phyloP scores from a whole-genome alignment of 2,888 invertebrate species.

The Oxytorus armatus region DNA sequence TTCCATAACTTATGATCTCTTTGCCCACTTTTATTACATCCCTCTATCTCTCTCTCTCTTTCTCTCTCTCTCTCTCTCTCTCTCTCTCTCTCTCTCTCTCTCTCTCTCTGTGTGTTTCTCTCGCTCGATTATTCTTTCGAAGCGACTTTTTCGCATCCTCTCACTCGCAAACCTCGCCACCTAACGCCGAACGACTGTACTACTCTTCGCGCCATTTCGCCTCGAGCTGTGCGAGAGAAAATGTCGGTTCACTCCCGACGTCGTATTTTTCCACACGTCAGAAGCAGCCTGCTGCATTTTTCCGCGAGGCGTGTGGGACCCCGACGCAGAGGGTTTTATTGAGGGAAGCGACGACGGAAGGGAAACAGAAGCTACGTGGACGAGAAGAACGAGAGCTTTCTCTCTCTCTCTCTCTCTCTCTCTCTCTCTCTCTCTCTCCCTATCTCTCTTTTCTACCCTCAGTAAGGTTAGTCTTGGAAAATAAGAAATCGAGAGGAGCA shows the following conservation, averaged over 20 bases:
- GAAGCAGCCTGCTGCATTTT: conserved; percentile 82
- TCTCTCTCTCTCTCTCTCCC: neutral
- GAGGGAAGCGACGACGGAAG: conserved; percentile 32
- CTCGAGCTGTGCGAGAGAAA: conserved; percentile 71
- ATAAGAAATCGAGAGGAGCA: neutral
- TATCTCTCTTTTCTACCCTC: conserved; percentile 27
- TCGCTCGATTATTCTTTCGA: neutral
- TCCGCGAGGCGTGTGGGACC: conserved; percentile 69
- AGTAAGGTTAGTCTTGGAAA: neutral
- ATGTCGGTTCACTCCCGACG: conserved; percentile 67
- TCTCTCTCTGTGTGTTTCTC: conserved; percentile 15
- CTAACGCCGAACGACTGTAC: conserved; percentile 10
- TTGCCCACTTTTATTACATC: conserved; percentile 35
- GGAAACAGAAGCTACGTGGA: conserved; percentile 22
- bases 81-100: conserved; percentile 23
- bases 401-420: conserved; percentile 1
- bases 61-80: conserved; percentile 27
- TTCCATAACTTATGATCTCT: conserved; percentile 73
- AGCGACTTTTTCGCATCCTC: conserved; percentile 13
- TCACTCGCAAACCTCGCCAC: neutral
- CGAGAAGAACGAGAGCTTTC: conserved; percentile 25
- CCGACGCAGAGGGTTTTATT: conserved; percentile 22
- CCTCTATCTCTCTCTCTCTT: conserved; percentile 38
- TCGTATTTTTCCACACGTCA: conserved; percentile 81
- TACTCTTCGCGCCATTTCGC: conserved; percentile 61